A percentile compares a stretch with the other conserved stretches of the same genome.
Conservation (phyloP, 2,113 vertebrate species). For the Mustelus asterias region DNA sequence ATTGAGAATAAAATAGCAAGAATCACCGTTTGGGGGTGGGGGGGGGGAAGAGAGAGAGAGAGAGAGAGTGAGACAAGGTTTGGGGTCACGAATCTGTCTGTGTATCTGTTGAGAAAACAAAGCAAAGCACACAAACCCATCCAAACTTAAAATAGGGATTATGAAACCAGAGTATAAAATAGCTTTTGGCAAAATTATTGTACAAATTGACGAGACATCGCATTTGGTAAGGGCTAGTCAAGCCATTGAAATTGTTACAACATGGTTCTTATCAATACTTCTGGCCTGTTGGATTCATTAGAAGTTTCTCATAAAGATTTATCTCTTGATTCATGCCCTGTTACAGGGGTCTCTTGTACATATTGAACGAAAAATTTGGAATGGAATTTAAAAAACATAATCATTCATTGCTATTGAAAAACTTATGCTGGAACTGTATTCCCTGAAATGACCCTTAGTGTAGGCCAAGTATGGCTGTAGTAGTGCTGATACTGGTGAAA, state of each 20-base stretch:
- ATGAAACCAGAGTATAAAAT: not conserved
- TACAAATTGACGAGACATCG: no score
- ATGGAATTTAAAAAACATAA: not conserved
- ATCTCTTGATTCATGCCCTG: not conserved
- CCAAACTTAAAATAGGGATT: not conserved
- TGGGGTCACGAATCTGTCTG: constrained; percentile 13
- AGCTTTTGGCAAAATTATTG: not conserved
- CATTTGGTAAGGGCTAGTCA: not conserved
- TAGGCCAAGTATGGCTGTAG: not conserved
- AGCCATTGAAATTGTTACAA: not conserved
- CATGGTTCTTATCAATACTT: not conserved
- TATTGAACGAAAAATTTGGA: not conserved
- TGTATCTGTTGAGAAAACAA: constrained; percentile 1
- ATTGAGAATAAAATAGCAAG: not conserved
- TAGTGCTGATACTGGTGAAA: not conserved
- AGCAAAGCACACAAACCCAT: not conserved
- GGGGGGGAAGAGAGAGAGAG: not conserved
- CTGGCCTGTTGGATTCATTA: not conserved
- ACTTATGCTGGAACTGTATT: not conserved
- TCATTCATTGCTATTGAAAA: not conserved
- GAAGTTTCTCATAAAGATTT: not conserved
- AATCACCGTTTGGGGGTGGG: not conserved
- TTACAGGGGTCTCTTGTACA: not conserved
- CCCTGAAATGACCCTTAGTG: not conserved
- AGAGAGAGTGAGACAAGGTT: not conserved